These are phyloP conservation scores for Leiothrix lutea DNA, from an alignment of 2,113 vertebrate species.

Conservation along the genomic window DNA sequence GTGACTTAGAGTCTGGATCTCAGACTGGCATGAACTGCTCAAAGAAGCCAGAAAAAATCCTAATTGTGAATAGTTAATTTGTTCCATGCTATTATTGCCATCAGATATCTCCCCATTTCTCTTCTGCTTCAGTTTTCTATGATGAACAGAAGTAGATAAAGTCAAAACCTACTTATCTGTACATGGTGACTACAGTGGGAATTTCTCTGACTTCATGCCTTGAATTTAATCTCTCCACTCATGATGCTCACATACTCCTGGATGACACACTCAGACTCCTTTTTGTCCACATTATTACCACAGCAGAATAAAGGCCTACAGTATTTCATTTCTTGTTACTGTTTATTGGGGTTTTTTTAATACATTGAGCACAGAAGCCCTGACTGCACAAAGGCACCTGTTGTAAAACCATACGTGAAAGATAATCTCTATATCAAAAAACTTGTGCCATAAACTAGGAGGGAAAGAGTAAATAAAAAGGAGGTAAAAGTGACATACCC, in stretches of 20 bases:
- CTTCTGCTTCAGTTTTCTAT: background rate
- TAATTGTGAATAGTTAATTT: background rate
- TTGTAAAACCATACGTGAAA: background rate
- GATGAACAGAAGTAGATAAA: background rate
- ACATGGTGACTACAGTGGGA: background rate
- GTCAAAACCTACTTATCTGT: background rate
- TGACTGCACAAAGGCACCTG: background rate
- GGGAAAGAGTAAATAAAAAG: background rate
- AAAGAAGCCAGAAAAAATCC: background rate
- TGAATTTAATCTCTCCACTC: background rate
- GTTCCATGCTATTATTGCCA: background rate
- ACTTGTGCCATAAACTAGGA: background rate
- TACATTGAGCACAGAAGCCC: background rate
- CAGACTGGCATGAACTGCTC: background rate
- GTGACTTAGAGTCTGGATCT: background rate
- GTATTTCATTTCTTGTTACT: background rate
- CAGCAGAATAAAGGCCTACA: background rate
- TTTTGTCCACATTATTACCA: background rate
- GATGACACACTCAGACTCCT: background rate
- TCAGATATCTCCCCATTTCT: background rate
- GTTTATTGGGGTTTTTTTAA: background rate
- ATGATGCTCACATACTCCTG: background rate
- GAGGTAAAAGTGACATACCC: background rate
- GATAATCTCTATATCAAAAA: background rate
- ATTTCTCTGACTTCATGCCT: background rate